Conservation (phyloP, 2,888 invertebrate species). For the Drosophila borborema region DNA sequence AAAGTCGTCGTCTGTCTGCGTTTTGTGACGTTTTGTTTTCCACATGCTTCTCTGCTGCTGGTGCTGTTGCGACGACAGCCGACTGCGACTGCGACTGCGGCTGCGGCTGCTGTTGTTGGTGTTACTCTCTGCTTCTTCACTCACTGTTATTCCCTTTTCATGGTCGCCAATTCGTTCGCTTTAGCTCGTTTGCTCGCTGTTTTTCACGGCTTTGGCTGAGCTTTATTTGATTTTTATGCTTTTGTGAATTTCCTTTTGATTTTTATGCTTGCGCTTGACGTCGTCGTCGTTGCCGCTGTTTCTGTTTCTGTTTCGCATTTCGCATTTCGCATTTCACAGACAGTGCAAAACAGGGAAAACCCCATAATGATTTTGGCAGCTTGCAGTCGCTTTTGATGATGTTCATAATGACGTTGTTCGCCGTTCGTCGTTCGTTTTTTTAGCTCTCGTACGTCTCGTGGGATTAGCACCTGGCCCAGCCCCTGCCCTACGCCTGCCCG, state of each 20-base stretch:
- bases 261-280: conserved; percentile 36
- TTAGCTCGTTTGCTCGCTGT: conserved; percentile 45
- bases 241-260: conserved; percentile 69
- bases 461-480: conserved; percentile 17
- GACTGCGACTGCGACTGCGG: conserved; percentile 11
- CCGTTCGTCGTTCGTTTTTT: conserved; percentile 20
- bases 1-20: conserved; percentile 66
- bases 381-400: conserved; percentile 21
- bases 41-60: conserved; percentile 45
- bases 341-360: conserved; percentile 74
- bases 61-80: not conserved
- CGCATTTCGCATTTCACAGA: conserved; percentile 61
- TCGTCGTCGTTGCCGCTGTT: not conserved
- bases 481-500: not conserved
- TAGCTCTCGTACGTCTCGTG: not conserved
- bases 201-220: conserved; percentile 49
- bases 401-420: conserved; percentile 31
- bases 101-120: conserved; percentile 19
- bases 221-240: conserved; percentile 75
- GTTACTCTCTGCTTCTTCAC: conserved; percentile 11
- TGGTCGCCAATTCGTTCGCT: conserved; percentile 61
- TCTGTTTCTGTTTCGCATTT: conserved; percentile 37
- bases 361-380: conserved; percentile 53
- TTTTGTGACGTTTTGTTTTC: conserved; percentile 64
- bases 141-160: conserved; percentile 60